Percentiles rank a stretch among this genome's conserved stretches.
phyloP scores from a whole-genome alignment of 1,140 invertebrate species.

The Sinonovacula constricta region DNA sequence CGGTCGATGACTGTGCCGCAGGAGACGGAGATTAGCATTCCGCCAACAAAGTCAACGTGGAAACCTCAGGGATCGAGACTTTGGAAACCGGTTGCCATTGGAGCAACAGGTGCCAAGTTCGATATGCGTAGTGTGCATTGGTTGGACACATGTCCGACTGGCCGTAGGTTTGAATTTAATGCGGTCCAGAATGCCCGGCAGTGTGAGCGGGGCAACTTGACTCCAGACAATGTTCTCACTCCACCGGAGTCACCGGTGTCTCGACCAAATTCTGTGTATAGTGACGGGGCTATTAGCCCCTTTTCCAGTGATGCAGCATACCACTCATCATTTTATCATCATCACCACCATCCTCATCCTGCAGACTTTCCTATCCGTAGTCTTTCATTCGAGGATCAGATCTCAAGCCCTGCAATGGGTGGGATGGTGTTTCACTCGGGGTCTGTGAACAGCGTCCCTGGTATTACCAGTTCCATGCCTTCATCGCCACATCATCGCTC shows the following conservation, averaged over 20 bases:
- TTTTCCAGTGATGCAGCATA: background rate
- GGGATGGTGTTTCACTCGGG: constrained; percentile 40
- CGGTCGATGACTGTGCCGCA: constrained; percentile 66
- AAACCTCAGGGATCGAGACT: constrained; percentile 58
- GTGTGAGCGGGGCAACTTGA: constrained; percentile 60
- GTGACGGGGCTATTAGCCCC: constrained; percentile 61
- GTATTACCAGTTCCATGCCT: constrained; percentile 44
- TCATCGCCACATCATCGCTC: constrained; percentile 61
- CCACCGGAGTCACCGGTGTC: constrained; percentile 73
- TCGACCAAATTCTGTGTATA: constrained; percentile 69
- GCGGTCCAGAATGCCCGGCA: constrained; percentile 52
- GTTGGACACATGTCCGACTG: constrained; percentile 38
- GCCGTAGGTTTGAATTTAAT: constrained; percentile 46
- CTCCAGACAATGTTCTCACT: constrained; percentile 65
- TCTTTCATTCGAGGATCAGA: constrained; percentile 74
- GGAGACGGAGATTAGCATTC: constrained; percentile 45
- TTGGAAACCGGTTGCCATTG: constrained; percentile 62
- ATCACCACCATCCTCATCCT: background rate
- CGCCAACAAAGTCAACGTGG: constrained; percentile 50
- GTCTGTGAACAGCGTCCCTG: constrained; percentile 59
- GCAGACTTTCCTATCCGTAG: constrained; percentile 70
- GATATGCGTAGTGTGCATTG: constrained; percentile 9
- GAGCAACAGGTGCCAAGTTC: constrained; percentile 27
- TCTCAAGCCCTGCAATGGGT: constrained; percentile 59
- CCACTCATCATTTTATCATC: constrained; percentile 4